Evolutionary conservation across 2,888 invertebrate species (phyloP), one percentile per base, ranked within the genome.

Genomic region (Epinotia bilunana): DNA sequence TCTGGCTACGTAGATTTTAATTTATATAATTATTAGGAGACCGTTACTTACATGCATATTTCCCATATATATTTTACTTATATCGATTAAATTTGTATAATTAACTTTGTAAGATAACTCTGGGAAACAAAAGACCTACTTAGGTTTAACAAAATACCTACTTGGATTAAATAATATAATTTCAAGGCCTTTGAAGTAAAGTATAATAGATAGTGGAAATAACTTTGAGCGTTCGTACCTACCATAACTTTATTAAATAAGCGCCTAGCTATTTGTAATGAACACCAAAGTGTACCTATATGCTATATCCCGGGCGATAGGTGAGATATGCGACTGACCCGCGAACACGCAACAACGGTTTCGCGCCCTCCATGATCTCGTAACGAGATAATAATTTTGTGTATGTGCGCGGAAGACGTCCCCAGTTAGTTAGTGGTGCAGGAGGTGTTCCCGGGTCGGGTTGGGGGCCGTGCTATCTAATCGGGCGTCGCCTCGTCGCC

Each of bases 401-500:
- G 83, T 82, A 82, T 77, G 79, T 78, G 76, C 76, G 82, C 78
- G 80, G 77, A 77, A 84, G 84, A 86, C 86, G 84, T 80, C 83
- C 81, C 79, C 77, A 76, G 81, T 80, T 79, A 80, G 80, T 76
- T 72, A 80, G 81, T 80, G 81, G 77, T 81, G 81, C 78, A 82
- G 86, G 85, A 86, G 89, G 87, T 83, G 87, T 86, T 83, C 85
- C 83, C 83, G 83, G 88, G 89, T 90, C 89, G 87, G 84, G 87
- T 87, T 86, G 86, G 87, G 86, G 88, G 85, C 86, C 83, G 85
- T 85, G 87, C 87, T 90, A 91, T 93, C 91, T 91, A 90, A 91
- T 92, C 93, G 88, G 88, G 89, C 88, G 90, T 88, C 88, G 87
- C 86, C 83, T 88, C 91, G 88, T 88, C 91, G 90, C 87, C 87